Conservation (phyloP, 2,113 vertebrate species). For the Bolborhynchus lineola region DNA sequence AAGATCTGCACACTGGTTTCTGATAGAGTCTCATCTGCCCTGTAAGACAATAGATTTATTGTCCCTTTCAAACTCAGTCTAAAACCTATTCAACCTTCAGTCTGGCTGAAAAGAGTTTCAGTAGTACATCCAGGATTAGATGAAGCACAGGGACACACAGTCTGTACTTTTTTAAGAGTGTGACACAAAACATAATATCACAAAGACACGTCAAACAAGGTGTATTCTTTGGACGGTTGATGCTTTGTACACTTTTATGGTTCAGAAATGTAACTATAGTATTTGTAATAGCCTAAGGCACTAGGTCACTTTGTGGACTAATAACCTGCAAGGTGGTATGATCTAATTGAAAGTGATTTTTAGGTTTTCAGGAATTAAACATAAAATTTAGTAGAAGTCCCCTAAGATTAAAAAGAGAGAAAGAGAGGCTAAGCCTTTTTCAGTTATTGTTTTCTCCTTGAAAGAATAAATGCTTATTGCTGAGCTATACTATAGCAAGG, state of each 20-base stretch:
- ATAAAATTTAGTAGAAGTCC: not conserved
- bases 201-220: accelerated
- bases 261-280: not conserved
- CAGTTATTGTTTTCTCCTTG: not conserved
- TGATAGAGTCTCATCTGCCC: not conserved
- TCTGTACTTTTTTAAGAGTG: not conserved
- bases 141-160: not conserved
- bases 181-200: not conserved
- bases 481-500: not conserved
- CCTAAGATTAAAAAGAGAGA: not conserved
- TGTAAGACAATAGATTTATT: not conserved
- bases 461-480: not conserved
- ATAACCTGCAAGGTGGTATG: not conserved
- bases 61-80: not conserved
- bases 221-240: not conserved
- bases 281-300: not conserved
- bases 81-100: not conserved
- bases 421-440: not conserved
- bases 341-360: not conserved
- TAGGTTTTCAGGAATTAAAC: not conserved
- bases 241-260: not conserved
- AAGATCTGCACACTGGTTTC: not conserved
- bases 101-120: not conserved
- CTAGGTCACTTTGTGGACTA: not conserved
- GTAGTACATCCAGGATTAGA: not conserved